phyloP scores from a whole-genome alignment of 2,888 invertebrate species.

The Diarsia dahlii region DNA sequence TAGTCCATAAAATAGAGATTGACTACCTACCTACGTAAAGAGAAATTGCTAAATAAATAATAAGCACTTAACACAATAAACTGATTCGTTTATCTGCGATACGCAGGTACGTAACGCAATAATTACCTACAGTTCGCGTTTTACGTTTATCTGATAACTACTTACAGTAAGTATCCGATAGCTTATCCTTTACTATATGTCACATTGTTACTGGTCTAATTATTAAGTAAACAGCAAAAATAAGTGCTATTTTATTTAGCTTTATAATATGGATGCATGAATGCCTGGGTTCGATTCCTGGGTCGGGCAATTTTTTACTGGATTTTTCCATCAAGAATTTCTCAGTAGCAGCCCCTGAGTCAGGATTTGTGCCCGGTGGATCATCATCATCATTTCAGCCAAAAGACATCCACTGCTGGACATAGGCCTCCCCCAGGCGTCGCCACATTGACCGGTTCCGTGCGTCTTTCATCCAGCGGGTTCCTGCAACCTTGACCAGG shows the following conservation, averaged over 20 bases:
- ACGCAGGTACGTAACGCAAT: not conserved
- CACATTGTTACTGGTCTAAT: not conserved
- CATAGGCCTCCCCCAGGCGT: too few relatives aligned
- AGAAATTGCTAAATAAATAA: not conserved
- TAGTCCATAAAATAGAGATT: not conserved
- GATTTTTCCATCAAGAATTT: too few relatives aligned
- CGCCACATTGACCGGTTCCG: too few relatives aligned
- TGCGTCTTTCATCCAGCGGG: too few relatives aligned
- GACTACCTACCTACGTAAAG: not conserved
- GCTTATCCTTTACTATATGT: constrained; percentile 1
- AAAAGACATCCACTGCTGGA: too few relatives aligned
- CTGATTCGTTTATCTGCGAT: constrained; percentile 21
- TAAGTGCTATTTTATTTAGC: not conserved
- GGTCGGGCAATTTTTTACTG: too few relatives aligned
- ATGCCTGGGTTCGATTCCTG: too few relatives aligned
- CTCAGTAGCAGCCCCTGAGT: too few relatives aligned
- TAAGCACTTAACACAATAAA: not conserved
- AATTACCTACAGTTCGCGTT: constrained; percentile 6
- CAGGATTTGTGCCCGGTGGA: too few relatives aligned
- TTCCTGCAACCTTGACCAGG: too few relatives aligned
- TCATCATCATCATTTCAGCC: too few relatives aligned
- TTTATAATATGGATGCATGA: too few relatives aligned
- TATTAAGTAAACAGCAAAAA: not conserved
- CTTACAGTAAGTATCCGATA: constrained; percentile 9
- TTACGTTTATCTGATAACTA: constrained; percentile 33